Base-by-base conservation (phyloP, 2,113 vertebrate genomes). In the Mastomys coucha region DNA sequence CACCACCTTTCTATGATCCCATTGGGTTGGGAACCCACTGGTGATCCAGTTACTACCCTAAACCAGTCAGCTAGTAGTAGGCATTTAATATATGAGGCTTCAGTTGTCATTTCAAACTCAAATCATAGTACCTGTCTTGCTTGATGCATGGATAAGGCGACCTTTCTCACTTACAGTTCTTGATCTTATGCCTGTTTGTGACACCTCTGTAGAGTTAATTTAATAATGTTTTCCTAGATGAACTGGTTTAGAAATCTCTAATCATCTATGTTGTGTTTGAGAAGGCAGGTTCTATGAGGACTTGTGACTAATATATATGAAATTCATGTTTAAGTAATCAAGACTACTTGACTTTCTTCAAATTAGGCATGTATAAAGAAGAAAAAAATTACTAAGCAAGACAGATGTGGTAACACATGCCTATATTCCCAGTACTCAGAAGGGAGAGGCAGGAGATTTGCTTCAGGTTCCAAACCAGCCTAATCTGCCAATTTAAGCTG, bases 241-340 rank as follows among this genome's bases (percentile, higher is more conserved):
- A 84, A 90, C 24, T 95, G n/a, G 17, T 42, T 58, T 2, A 60
- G 33, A 93, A 73, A 89, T 33, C 22, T 45, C 17, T 42, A 17
- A 3, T 84, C 10, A 36, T 26, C 12, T 39, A 3, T 78, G 69
- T 84, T 36, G n/a, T 77, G 9, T 76, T 73, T 70, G 87, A 7
- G 69, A 94, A 92, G 77, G n/a, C 77, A 91, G 45, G 65, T 85
- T 93, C n/a, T 85, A 5, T 9, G 69, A n/a, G 77, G 73, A 95
- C 60, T 81, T 12, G 0, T 91, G 36, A 60, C 56, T 60, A 60
- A 39, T 42, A 28, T 39, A 82, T 82, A 42, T 60, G 53, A 65
- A 65, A 53, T 89, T 39, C 86, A 75, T 69, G 65, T 67, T 73
- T 49, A 58, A 78, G 22, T 45, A 84, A 63, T 9, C 45, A 94